These are phyloP conservation scores for Drosophila parvula DNA, from an alignment of 1,140 invertebrate genomes.

Conservation along the genomic window DNA sequence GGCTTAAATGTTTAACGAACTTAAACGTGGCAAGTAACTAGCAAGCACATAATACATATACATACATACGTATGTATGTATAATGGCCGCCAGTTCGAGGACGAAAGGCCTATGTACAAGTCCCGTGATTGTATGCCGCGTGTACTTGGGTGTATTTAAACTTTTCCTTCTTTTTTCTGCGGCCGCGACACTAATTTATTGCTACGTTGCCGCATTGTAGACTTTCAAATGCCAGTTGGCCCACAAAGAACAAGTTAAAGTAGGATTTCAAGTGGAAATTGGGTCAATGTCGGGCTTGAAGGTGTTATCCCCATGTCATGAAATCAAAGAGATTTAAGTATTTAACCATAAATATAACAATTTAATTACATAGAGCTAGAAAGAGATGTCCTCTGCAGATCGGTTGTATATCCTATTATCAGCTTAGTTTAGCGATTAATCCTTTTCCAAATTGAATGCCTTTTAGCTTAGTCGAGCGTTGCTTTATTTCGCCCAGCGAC, in stretches of 20 bases:
- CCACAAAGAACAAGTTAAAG: constrained; percentile 31
- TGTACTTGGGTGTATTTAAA: constrained; percentile 43
- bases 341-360: too few relatives aligned
- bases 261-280: constrained; percentile 9
- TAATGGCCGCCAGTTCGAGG: constrained; percentile 59
- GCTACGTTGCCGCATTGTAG: constrained; percentile 48
- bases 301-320: neutral
- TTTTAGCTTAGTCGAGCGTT: constrained; percentile 36
- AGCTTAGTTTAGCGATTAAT: neutral
- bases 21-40: constrained; percentile 79
- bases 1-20: constrained; percentile 78
- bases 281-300: constrained; percentile 36
- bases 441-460: constrained; percentile 7
- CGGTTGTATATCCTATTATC: neutral
- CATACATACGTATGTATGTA: neutral
- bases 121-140: constrained; percentile 14
- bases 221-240: constrained; percentile 60
- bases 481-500: constrained; percentile 15
- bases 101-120: constrained; percentile 57
- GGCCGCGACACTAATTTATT: constrained; percentile 72
- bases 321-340: too few relatives aligned
- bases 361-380: too few relatives aligned
- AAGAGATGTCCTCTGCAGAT: too few relatives aligned
- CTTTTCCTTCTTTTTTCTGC: constrained; percentile 47
- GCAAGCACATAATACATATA: constrained; percentile 66